Evolutionary conservation across 2,113 vertebrate species (phyloP).

Genomic region (Eublepharis macularius): DNA sequence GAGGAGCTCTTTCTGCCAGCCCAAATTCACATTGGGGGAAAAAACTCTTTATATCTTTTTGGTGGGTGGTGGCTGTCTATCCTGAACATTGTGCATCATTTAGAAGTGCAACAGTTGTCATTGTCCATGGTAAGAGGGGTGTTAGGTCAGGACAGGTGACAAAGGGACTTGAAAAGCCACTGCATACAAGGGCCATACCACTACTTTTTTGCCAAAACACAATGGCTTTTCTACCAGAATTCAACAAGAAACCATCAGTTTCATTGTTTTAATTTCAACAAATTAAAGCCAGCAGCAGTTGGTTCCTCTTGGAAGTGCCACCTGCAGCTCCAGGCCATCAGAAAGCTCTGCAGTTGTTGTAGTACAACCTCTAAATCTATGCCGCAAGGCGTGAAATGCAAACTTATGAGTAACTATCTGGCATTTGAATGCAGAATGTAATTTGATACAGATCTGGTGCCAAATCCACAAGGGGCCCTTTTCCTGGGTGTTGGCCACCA

Average conservation of each 20-base stretch:
- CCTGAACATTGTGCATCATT: not conserved
- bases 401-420: not conserved
- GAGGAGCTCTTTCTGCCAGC: not conserved
- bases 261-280: not conserved
- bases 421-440: not conserved
- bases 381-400: not conserved
- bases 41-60: not conserved
- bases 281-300: not conserved
- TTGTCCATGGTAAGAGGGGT: not conserved
- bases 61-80: not conserved
- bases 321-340: not conserved
- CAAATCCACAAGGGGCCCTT: not conserved
- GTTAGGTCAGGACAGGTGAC: not conserved
- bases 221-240: not conserved
- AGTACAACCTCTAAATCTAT: not conserved
- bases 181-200: not conserved
- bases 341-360: not conserved
- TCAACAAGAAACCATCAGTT: not conserved
- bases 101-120: not conserved
- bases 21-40: not conserved
- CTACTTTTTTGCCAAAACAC: not conserved
- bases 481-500: not conserved
- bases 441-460: not conserved
- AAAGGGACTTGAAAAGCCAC: not conserved
- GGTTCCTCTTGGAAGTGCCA: too few species aligned